A percentile compares a stretch with the other conserved stretches of the same genome.
Evolutionary conservation across 1,140 invertebrate genomes (phyloP).

Genomic region (Solen grandis): DNA sequence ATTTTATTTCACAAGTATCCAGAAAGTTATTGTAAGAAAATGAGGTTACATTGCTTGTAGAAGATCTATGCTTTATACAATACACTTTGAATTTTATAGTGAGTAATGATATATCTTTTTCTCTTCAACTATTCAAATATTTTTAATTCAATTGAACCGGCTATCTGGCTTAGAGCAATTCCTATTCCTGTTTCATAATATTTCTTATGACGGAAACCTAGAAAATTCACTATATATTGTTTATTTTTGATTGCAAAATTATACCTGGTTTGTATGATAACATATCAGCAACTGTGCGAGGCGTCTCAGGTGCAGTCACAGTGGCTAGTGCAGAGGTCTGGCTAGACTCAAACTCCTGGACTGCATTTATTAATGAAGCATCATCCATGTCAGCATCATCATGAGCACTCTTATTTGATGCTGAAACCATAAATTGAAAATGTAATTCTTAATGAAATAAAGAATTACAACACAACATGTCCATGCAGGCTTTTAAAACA

Average conservation of each 20-base stretch:
- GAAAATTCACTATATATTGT: background rate
- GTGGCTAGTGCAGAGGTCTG: background rate
- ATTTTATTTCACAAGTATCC: too few relatives aligned
- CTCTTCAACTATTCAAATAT: too few relatives aligned
- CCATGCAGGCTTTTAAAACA: background rate
- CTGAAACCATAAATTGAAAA: background rate
- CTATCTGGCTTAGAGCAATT: background rate
- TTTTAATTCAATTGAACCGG: too few relatives aligned
- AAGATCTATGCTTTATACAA: too few relatives aligned
- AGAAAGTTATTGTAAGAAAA: too few relatives aligned
- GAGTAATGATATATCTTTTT: too few relatives aligned
- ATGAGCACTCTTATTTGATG: too few relatives aligned
- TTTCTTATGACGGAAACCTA: background rate
- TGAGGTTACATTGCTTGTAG: too few relatives aligned
- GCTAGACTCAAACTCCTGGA: background rate
- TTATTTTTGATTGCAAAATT: background rate
- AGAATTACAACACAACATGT: background rate
- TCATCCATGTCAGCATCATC: background rate
- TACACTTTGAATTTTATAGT: too few relatives aligned
- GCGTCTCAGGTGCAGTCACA: background rate
- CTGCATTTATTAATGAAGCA: background rate
- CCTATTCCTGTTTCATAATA: background rate
- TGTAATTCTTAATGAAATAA: background rate
- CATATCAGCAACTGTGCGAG: too few relatives aligned
- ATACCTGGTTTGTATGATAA: background rate